Percentiles rank a stretch among this genome's conserved stretches.
These are phyloP conservation scores for Ploceus nigricollis DNA, from an alignment of 2,113 vertebrate genomes.

Conservation along the genomic window DNA sequence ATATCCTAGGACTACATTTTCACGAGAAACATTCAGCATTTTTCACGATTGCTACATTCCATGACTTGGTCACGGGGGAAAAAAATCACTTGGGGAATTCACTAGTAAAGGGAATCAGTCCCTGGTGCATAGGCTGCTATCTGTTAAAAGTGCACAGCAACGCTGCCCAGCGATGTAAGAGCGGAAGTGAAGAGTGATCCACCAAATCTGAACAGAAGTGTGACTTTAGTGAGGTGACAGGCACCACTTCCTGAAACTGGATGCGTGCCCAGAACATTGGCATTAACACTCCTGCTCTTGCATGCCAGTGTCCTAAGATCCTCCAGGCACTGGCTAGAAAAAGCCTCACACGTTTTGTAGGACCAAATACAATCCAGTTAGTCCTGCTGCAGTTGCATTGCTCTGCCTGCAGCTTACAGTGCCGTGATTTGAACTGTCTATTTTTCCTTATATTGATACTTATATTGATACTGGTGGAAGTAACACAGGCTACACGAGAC, in stretches of 20 bases:
- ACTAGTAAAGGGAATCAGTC: not conserved
- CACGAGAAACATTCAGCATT: not conserved
- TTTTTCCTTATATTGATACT: not conserved
- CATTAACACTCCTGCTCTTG: not conserved
- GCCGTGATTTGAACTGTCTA: not conserved
- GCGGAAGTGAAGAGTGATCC: not conserved
- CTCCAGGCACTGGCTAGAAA: not conserved
- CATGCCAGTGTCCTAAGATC: not conserved
- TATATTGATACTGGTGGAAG: not conserved
- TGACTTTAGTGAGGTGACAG: not conserved
- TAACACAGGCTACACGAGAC: not conserved
- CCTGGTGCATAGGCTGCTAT: not conserved
- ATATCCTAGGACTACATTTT: not conserved
- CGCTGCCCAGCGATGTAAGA: not conserved
- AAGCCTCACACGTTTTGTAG: not conserved
- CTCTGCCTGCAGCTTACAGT: not conserved
- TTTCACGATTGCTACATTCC: not conserved
- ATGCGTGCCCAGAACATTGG: not conserved
- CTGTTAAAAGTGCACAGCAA: not conserved
- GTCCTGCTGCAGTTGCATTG: not conserved
- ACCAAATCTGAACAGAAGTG: not conserved
- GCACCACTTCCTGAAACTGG: not conserved
- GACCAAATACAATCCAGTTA: not conserved
- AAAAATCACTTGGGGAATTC: not conserved
- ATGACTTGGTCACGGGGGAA: not conserved